These are phyloP conservation scores for Apteryx mantelli DNA, from an alignment of 2,113 vertebrate genomes.

Conservation along the genomic window DNA sequence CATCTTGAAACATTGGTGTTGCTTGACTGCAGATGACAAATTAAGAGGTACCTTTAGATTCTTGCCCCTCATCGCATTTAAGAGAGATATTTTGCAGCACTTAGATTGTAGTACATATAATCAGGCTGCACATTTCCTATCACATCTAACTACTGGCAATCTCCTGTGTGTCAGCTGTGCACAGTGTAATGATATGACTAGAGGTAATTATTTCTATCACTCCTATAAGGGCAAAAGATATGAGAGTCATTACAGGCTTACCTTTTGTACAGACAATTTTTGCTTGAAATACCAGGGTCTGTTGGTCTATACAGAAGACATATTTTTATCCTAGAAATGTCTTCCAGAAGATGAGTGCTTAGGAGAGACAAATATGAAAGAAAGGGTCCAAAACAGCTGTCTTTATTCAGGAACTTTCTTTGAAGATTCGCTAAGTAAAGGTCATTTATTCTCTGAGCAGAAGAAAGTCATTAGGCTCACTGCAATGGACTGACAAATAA, in stretches of 20 bases:
- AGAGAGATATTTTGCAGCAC: conserved; percentile 53
- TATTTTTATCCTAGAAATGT: conserved; percentile 17
- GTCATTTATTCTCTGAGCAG: not conserved
- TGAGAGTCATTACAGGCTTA: conserved; percentile 37
- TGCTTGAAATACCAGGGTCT: conserved; percentile 46
- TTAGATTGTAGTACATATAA: conserved; percentile 63
- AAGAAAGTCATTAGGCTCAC: not conserved
- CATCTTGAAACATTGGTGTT: conserved; percentile 71
- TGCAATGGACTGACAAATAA: not conserved
- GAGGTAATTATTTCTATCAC: conserved; percentile 73
- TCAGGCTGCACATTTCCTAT: conserved; percentile 69
- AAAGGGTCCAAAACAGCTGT: not conserved
- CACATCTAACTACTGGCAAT: conserved; percentile 69
- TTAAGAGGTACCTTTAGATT: conserved; percentile 70
- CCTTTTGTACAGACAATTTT: conserved; percentile 43
- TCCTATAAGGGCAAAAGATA: conserved; percentile 37
- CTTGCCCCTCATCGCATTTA: conserved; percentile 48
- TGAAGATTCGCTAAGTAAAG: not conserved
- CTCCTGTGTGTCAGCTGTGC: conserved; percentile 32
- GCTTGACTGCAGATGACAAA: conserved; percentile 67
- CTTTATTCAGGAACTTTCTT: not conserved
- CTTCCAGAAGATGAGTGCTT: not conserved
- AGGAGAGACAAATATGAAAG: not conserved
- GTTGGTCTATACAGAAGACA: not conserved
- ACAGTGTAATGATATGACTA: conserved; percentile 54